These are phyloP conservation scores for Eudorcas thomsonii DNA, from an alignment of 2,113 vertebrate genomes.

Conservation along the genomic window DNA sequence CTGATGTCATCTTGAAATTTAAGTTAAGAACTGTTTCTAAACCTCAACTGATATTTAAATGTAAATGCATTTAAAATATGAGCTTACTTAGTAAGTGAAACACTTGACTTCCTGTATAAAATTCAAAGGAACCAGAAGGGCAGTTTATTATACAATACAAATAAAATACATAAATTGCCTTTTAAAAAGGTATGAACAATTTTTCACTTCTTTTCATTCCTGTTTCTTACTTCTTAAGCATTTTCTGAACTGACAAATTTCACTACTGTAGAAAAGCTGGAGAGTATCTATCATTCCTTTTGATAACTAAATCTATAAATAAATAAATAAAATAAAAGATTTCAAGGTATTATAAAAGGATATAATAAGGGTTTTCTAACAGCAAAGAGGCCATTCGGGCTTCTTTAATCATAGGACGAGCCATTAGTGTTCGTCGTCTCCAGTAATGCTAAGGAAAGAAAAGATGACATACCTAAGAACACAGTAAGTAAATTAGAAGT, in stretches of 20 bases:
- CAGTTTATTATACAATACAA: background rate
- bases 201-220: background rate
- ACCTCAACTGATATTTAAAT: conserved; percentile 23
- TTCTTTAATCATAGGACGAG: conserved; percentile 97
- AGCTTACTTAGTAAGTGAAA: conserved; percentile 19
- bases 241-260: conserved; percentile 34
- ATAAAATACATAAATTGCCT: background rate
- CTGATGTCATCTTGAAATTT: conserved; percentile 56
- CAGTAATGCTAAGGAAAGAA: conserved; percentile 89
- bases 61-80: conserved; percentile 41
- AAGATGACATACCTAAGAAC: background rate
- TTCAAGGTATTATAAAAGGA: conserved; percentile 84
- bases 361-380: conserved; percentile 99
- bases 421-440: conserved; percentile 95
- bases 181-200: conserved; percentile 14
- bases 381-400: conserved; percentile 94
- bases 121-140: background rate
- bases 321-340: background rate
- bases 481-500: background rate
- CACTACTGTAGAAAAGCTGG: background rate
- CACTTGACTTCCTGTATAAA: background rate
- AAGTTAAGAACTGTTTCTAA: conserved; percentile 69
- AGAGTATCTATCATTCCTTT: conserved; percentile 5
- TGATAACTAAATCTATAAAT: background rate
- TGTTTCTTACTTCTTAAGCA: background rate